Evolutionary conservation across 2,888 invertebrate species (phyloP), one percentile per base, ranked within the genome.

Genomic region (Anarsia innoxiella): DNA sequence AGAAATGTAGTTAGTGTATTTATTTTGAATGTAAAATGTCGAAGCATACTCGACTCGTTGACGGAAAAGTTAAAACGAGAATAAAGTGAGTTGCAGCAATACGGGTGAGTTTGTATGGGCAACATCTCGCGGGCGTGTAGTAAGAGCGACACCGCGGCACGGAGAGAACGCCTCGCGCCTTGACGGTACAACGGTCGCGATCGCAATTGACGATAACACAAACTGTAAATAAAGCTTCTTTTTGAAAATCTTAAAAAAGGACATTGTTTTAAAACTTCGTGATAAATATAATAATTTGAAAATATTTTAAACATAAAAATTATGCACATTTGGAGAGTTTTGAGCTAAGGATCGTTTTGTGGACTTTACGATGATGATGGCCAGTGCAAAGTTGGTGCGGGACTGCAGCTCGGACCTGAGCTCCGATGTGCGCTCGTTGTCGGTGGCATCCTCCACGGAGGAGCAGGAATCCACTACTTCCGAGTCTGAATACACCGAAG

Each of bases 401-500:
- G 85, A 86, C 59, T 85, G 85, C 59, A 85, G 84, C 61, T 82
- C 85, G 39, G 86, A 86, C 41, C 60, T 86, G 46, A 78, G 85
- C 49, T 78, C 84, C 9, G 86, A 86, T 39, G 76, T 85, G 49
- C 65, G 86, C 41, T 86, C 85, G 30, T 59, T 85, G 37, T 85
- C 85, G 29, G 74, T 85, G 49, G 78, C 86, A 4, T 87, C 87
- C 12, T 87, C 87, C 16, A 86, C 83, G 29, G 87, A 87, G 53
- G 86, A 86, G 49, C 86, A 85, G 51, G 86, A 86, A 13, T 86
- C 86, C 36, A 82, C 85, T 42, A 80, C 86, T 44, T 86, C 87
- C 9, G 87, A 87, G 44, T 86, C 87, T 0, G 87, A 87, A 37
- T 87, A 80, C 59, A 86, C 87, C 1, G 87, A 87, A 45, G 87